A percentile compares a stretch with the other conserved stretches of the same genome.
These are phyloP conservation scores for Bubo scandiacus DNA, from an alignment of 2,113 vertebrate species.

Conservation along the genomic window DNA sequence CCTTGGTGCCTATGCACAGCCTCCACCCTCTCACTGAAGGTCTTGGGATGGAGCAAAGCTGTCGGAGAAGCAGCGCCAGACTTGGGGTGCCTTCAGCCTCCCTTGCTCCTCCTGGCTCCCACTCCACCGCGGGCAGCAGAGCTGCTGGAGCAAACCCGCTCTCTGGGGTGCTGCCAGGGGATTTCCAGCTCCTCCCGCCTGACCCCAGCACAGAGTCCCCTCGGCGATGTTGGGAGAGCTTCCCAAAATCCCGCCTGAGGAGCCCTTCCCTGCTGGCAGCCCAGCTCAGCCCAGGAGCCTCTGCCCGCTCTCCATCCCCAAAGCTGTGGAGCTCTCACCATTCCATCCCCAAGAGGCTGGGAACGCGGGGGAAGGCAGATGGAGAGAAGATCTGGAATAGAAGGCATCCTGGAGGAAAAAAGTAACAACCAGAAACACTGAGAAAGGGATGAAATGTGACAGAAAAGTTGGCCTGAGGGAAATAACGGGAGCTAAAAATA, in stretches of 20 bases:
- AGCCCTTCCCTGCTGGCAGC: neutral
- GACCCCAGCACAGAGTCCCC: neutral
- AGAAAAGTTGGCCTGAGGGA: conserved; percentile 60
- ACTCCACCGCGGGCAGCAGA: neutral
- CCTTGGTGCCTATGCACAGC: neutral
- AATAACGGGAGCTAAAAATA: conserved; percentile 52
- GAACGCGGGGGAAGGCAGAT: neutral
- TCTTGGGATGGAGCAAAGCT: neutral
- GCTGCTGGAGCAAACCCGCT: neutral
- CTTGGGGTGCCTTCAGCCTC: neutral
- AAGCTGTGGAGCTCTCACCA: fast-evolving
- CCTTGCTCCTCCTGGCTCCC: fast-evolving
- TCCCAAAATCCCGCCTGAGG: neutral
- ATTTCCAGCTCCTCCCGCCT: conserved; percentile 42
- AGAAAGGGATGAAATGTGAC: conserved; percentile 42
- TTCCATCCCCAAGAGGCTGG: neutral
- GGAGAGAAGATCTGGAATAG: conserved; percentile 2
- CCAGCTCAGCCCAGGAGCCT: neutral
- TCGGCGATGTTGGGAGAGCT: neutral
- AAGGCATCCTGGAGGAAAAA: conserved; percentile 9
- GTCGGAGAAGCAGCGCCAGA: neutral
- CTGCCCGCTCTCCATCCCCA: neutral
- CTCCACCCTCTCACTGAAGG: fast-evolving
- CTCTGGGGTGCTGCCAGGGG: neutral
- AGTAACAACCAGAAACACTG: conserved; percentile 21